Evolutionary conservation across 2,888 invertebrate species (phyloP).

Genomic region (Byasa hedistus): DNA sequence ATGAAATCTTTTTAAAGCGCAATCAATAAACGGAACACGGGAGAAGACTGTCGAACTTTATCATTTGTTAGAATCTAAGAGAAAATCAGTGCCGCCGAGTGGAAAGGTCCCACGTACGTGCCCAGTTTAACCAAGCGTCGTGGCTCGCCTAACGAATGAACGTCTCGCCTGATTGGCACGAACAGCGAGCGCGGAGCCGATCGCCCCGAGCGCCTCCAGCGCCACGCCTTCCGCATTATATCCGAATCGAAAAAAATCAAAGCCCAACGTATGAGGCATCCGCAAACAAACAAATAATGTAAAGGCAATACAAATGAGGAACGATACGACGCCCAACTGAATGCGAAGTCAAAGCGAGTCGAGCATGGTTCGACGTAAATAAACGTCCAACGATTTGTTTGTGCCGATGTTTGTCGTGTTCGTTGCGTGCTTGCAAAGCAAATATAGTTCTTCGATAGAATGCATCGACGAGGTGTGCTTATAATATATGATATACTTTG

Average conservation of each 20-base stretch:
- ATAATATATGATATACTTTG: no score
- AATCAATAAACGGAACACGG: background rate
- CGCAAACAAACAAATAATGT: slow-evolving; percentile 78
- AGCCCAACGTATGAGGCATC: slow-evolving; percentile 72
- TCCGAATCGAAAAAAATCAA: slow-evolving; percentile 78
- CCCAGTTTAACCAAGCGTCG: slow-evolving; percentile 67
- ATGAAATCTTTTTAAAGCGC: no score
- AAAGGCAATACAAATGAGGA: slow-evolving; percentile 77
- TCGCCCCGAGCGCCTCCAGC: slow-evolving; percentile 52
- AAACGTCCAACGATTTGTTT: slow-evolving; percentile 76
- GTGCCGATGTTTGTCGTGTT: slow-evolving; percentile 73
- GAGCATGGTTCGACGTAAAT: slow-evolving; percentile 72
- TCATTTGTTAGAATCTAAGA: slow-evolving; percentile 60
- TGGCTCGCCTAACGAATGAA: slow-evolving; percentile 60
- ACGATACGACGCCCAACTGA: slow-evolving; percentile 67
- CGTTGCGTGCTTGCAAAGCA: slow-evolving; percentile 62
- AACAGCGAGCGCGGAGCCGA: slow-evolving; percentile 44
- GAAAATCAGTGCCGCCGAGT: slow-evolving; percentile 74
- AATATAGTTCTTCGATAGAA: slow-evolving; percentile 43
- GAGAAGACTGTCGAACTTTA: slow-evolving; percentile 58
- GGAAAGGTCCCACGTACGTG: slow-evolving; percentile 77
- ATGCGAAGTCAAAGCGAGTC: slow-evolving; percentile 64
- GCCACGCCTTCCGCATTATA: slow-evolving; percentile 71
- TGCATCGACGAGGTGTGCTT: no score
- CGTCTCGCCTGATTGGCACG: slow-evolving; percentile 67